These are phyloP conservation scores for Sylvilagus floridanus DNA, from an alignment of 2,797 vertebrate species.

Conservation along the genomic window DNA sequence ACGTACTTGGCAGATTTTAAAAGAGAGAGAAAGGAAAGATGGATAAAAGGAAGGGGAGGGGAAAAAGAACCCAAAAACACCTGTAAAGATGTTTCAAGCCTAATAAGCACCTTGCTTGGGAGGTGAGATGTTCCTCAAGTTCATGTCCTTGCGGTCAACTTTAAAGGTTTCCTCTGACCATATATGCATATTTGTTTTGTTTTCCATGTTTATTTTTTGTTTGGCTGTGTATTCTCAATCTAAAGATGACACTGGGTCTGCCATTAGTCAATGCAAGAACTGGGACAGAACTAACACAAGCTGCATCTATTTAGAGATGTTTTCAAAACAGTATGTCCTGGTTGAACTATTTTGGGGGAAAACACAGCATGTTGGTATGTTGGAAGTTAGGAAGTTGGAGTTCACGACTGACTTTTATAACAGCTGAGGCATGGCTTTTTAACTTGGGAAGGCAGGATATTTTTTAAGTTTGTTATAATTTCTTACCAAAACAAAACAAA, in stretches of 20 bases:
- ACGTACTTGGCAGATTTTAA: neutral
- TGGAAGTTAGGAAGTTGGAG: slow-evolving; percentile 62
- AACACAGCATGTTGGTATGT: slow-evolving; percentile 60
- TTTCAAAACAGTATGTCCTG: slow-evolving; percentile 69
- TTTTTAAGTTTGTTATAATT: slow-evolving; percentile 52
- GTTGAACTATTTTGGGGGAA: slow-evolving; percentile 49
- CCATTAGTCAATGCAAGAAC: slow-evolving; percentile 12
- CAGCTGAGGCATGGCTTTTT: slow-evolving; percentile 60
- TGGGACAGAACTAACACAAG: slow-evolving; percentile 10
- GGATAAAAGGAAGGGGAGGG: neutral
- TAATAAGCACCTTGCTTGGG: neutral
- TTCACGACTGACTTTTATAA: slow-evolving; percentile 60
- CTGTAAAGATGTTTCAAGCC: neutral
- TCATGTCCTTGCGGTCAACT: neutral
- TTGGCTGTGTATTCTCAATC: slow-evolving; percentile 35
- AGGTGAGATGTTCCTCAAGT: neutral
- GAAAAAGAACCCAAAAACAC: neutral
- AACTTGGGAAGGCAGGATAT: neutral
- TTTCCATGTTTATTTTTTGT: neutral
- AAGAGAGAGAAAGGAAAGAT: neutral
- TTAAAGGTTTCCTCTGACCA: neutral
- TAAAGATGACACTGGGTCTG: neutral
- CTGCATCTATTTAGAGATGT: slow-evolving; percentile 61
- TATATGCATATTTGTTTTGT: neutral
- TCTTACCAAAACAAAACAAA: slow-evolving; percentile 26